phyloP scores from a whole-genome alignment of 2,888 invertebrate genomes.

The Junonia oenone region DNA sequence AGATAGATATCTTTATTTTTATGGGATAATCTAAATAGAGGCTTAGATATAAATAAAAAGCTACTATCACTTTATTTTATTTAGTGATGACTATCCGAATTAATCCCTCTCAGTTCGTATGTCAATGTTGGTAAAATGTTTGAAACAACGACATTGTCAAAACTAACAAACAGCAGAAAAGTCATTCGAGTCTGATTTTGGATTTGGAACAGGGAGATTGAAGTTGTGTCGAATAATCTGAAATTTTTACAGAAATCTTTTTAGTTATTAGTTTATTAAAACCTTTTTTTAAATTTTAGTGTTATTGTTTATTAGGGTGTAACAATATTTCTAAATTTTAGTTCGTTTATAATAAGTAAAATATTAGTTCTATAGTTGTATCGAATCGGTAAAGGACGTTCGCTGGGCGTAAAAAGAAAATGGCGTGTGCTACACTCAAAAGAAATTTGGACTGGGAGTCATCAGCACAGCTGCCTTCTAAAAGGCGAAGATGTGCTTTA shows the following conservation, averaged over 20 bases:
- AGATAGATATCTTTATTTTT: too few species aligned
- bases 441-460: slow-evolving; percentile 97
- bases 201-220: slow-evolving; percentile 54
- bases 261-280: slow-evolving; percentile 44
- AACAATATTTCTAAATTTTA: slow-evolving; percentile 57
- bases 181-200: slow-evolving; percentile 59
- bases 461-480: slow-evolving; percentile 91
- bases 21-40: too few species aligned
- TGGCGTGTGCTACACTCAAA: slow-evolving; percentile 99
- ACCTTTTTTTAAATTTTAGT: slow-evolving; percentile 46
- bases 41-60: too few species aligned
- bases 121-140: slow-evolving; percentile 20
- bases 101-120: neutral
- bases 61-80: too few species aligned
- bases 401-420: slow-evolving; percentile 84
- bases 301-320: slow-evolving; percentile 43
- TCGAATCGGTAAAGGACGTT: slow-evolving; percentile 63
- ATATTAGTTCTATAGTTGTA: slow-evolving; percentile 51
- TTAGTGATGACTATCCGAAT: too few species aligned
- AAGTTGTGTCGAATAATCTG: slow-evolving; percentile 55
- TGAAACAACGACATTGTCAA: slow-evolving; percentile 41
- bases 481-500: slow-evolving; percentile 94
- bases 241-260: slow-evolving; percentile 59
- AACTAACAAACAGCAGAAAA: slow-evolving; percentile 44
- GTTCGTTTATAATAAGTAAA: slow-evolving; percentile 48